phyloP scores from a whole-genome alignment of 2,113 vertebrate species.

The Nesoenas mayeri region DNA sequence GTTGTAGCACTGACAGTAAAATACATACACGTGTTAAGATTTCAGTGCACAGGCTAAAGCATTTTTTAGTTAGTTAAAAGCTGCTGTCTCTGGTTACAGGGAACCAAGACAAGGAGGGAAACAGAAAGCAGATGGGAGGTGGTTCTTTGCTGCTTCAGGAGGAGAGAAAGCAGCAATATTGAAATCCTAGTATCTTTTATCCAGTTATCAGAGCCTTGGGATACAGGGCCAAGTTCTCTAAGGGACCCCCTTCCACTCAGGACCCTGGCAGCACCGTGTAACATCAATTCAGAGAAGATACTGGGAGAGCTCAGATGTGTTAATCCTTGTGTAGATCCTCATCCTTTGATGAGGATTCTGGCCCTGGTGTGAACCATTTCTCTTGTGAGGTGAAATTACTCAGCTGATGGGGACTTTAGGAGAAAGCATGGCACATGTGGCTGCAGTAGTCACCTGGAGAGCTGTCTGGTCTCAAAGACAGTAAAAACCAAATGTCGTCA shows the following conservation, averaged over 20 bases:
- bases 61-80: not conserved
- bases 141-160: not conserved
- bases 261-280: not conserved
- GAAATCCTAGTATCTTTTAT: not conserved
- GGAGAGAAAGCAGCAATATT: not conserved
- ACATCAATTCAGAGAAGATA: not conserved
- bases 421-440: not conserved
- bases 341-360: not conserved
- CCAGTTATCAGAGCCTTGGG: not conserved
- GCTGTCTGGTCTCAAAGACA: not conserved
- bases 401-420: not conserved
- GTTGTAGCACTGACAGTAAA: not conserved
- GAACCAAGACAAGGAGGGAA: not conserved
- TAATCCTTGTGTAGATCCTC: not conserved
- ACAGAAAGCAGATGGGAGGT: not conserved
- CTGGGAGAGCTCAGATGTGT: not conserved
- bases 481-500: not conserved
- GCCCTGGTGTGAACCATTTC: not conserved
- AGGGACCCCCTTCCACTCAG: not conserved
- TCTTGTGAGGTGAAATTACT: not conserved
- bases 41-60: not conserved
- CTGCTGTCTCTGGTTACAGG: not conserved
- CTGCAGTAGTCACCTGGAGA: not conserved
- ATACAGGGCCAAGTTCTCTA: not conserved
- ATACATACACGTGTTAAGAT: fast-evolving